Conservation (phyloP, 2,113 vertebrate genomes). For the Ploceus nigricollis region DNA sequence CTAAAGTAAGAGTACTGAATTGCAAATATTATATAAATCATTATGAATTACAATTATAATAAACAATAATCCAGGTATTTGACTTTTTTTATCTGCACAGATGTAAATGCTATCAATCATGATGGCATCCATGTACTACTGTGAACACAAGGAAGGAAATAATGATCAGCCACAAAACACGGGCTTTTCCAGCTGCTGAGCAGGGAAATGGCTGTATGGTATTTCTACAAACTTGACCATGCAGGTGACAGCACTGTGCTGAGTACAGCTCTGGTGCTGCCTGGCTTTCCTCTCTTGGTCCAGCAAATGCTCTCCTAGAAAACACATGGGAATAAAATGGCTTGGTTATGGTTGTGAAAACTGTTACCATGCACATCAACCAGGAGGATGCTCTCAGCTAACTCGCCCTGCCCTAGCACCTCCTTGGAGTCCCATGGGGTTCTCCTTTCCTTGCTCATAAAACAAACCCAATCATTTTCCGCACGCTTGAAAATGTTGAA, state of each 20-base stretch:
- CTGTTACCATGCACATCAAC: fast-evolving
- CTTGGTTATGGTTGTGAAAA: neutral
- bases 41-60: neutral
- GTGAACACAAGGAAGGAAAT: neutral
- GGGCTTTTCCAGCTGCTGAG: neutral
- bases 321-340: neutral
- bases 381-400: neutral
- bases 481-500: no score
- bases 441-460: neutral
- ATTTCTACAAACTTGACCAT: neutral
- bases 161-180: neutral
- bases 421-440: neutral
- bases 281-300: neutral
- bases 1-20: neutral
- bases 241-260: neutral
- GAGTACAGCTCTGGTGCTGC: neutral
- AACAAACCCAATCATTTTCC: neutral
- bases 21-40: neutral
- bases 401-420: neutral
- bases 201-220: neutral
- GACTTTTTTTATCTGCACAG: neutral
- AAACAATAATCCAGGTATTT: neutral
- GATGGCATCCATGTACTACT: neutral
- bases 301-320: neutral
- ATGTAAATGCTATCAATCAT: neutral